Percentiles rank a stretch among this genome's conserved stretches.
Conservation (phyloP, 2,797 vertebrate species). For the Sebastes steindachneri region DNA sequence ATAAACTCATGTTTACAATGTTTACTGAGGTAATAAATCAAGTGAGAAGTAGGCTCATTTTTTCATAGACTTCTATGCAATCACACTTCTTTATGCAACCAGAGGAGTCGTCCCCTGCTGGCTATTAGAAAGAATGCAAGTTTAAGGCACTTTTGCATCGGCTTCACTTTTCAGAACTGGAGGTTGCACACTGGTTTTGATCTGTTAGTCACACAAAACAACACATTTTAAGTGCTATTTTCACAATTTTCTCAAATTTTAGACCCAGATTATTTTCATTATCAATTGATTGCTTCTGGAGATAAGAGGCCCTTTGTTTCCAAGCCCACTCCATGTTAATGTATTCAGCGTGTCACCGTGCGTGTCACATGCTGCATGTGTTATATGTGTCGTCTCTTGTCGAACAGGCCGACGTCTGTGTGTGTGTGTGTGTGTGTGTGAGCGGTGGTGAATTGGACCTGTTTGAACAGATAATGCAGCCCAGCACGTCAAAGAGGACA, state of each 20-base stretch:
- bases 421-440: not conserved
- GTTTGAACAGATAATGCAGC: conserved; percentile 64
- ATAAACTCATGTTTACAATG: too few species aligned
- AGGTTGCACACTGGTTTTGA: too few species aligned
- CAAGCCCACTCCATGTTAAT: conserved; percentile 40
- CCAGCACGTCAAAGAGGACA: conserved; percentile 68
- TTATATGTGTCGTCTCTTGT: conserved; percentile 24
- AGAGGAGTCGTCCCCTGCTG: too few species aligned
- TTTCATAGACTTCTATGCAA: too few species aligned
- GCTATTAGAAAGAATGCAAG: too few species aligned
- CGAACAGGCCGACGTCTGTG: conserved; percentile 52
- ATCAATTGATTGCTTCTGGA: not conserved
- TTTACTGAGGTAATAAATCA: too few species aligned
- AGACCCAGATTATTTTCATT: not conserved
- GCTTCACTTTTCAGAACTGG: too few species aligned
- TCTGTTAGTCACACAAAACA: not conserved
- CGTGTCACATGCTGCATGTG: conserved; percentile 66
- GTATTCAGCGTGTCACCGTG: conserved; percentile 55
- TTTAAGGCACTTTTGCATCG: too few species aligned
- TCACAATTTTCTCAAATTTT: not conserved
- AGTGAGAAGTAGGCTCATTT: too few species aligned
- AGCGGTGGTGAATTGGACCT: conserved; percentile 42
- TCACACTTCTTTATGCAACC: too few species aligned
- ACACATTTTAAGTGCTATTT: not conserved
- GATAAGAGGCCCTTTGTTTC: conserved; percentile 37